Base-by-base conservation (phyloP, 2,797 vertebrate species). In the Meda fulgida region DNA sequence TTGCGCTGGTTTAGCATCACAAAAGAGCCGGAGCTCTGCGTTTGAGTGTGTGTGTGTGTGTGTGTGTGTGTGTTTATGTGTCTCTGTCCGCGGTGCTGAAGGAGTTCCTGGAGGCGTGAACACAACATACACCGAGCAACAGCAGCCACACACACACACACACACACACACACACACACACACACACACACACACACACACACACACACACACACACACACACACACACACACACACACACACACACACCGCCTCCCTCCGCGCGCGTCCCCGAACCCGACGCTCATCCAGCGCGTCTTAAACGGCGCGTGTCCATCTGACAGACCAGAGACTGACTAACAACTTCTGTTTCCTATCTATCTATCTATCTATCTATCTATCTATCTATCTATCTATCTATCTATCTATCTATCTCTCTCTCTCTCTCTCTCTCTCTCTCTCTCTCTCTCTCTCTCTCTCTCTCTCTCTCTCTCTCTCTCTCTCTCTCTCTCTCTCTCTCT, bases 71-170 rank as follows among this genome's bases (percentile, higher is more conserved):
- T 5, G 43, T 43, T 43, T 79, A 89, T 67, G 87, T 79, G 91
- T 93, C 83, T 91, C 94, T 96, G 95, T 96, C 95, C 95, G 89
- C 80, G 94, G 96, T 96, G 92, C 96, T 96, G 96, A 95, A 94
- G 67, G 89, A 90, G 92, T 92, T 91, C 88, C 91, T 92, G 85
- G 86, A 79, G 84, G 84, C 86, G 72, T 69, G 77, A 48, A 48
- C 46, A 48, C 46, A 43, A 80, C 77, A 80, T 73, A 80, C 6
- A 77, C 53, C 43, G 23, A 5, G 58, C 10, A 60, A 0, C 51
- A 23, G 53, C 53, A 23, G 21, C 1, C 83, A 72, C 69, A 60
- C 81, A 87, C 46, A 60, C 76, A 11, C 43, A 43, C 26, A 19
- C n/a, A 13, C 51, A 21, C 16, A 19, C 51, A 7, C 51, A 21